Evolutionary conservation across 2,888 invertebrate genomes (phyloP).

Genomic region (Ennomos erosarius): DNA sequence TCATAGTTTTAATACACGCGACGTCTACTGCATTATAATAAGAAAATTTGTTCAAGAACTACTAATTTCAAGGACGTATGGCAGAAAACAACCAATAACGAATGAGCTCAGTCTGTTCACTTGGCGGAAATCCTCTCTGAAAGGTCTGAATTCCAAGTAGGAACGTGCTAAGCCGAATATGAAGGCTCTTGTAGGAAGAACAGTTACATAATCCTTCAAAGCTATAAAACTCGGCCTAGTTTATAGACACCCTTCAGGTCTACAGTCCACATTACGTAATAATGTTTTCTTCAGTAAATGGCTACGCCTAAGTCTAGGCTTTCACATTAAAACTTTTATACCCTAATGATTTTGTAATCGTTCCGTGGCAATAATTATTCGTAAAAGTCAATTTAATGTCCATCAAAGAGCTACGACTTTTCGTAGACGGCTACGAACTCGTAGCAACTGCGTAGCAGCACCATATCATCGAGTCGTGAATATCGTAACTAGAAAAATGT

Average conservation of each 20-base stretch:
- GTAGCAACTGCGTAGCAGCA: constrained; percentile 18
- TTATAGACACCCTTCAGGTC: constrained; percentile 25
- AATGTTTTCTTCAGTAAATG: constrained; percentile 22
- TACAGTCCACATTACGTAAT: constrained; percentile 28
- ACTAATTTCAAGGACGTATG: too few relatives aligned
- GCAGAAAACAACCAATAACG: too few relatives aligned
- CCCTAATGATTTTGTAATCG: constrained; percentile 7
- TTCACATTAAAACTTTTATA: constrained; percentile 18
- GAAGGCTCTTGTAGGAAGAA: constrained; percentile 7
- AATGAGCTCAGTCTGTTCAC: too few relatives aligned
- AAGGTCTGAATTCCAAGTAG: too few relatives aligned
- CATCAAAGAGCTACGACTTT: constrained; percentile 1
- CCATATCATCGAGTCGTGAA: constrained; percentile 16
- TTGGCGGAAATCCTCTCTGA: too few relatives aligned
- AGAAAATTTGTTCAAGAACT: too few relatives aligned
- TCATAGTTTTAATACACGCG: too few relatives aligned
- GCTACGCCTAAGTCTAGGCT: constrained; percentile 13
- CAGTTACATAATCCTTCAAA: constrained; percentile 28
- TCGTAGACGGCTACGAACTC: constrained; percentile 21
- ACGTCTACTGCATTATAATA: too few relatives aligned
- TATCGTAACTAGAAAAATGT: constrained; percentile 9
- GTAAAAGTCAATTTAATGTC: not conserved
- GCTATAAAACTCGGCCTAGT: constrained; percentile 20
- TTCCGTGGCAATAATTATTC: not conserved
- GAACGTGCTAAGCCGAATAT: too few relatives aligned